Base-by-base conservation (phyloP, 2,113 vertebrate species). In the Saguinus midas region DNA sequence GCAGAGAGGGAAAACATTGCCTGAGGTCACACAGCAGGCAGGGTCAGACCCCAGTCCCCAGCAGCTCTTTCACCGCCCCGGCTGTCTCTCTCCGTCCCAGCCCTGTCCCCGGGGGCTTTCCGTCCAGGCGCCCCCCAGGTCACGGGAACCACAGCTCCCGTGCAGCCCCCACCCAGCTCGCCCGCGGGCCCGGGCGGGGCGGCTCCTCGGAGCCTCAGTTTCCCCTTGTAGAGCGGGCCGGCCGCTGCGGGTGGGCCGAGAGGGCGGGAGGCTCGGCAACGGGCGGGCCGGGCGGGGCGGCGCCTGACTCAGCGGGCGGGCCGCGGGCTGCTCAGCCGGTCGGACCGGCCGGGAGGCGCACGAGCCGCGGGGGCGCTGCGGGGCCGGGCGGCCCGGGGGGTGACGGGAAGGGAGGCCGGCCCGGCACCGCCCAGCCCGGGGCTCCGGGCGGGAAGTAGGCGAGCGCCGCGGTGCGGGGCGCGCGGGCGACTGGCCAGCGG, bases 281-380 rank as follows among this genome's bases (percentile, higher is more conserved):
- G 52, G 85, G 90, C 72, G 43, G 89, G 95, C 0, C 21, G 25
- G 97, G 97, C 76, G 97, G 96, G 94, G 92, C 89, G 64, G 95
- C 43, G 85, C 83, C 55, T 96, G 98, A 97, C 93, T 97, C 96
- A 76, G 92, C 40, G 57, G 85, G 90, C 72, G 52, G 87, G 95
- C 0, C 25, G 17, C 96, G 97, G 97, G 98, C 91, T 61, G 64
- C 91, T 72, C 78, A 98, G 98, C 98, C 97, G 98, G 98, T 98
- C 98, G 0, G 87, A 98, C 98, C 32, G 98, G 98, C 98, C 82
- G 0, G 1, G 91, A 76, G 16, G 87, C 83, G 37, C 72, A 80
- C 35, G n/a, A 68, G 92, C 87, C 45, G 90, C 84, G 43, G 13
- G 85, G 89, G 43, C 86, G 32, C 73, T 0, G 8, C 50, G 21